Percentiles rank a stretch among this genome's conserved stretches.
phyloP scores from a whole-genome alignment of 2,888 invertebrate genomes.

The Pristionchus maxplancki region DNA sequence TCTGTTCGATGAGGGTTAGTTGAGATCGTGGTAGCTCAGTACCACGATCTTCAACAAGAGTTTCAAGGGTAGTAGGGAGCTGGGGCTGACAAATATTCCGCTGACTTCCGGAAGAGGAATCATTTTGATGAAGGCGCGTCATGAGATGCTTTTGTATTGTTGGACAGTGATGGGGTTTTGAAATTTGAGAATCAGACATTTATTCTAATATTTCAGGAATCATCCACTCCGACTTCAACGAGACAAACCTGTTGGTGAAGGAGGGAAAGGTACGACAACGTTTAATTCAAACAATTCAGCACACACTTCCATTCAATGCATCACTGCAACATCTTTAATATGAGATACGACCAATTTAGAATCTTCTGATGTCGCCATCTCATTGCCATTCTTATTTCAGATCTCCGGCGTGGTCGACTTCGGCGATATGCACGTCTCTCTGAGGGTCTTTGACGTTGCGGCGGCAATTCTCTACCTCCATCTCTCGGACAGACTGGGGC shows the following conservation, averaged over 20 bases:
- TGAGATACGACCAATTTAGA: no score
- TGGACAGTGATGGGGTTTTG: no score
- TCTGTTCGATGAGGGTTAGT: slow-evolving; percentile 38
- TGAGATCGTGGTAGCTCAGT: no score
- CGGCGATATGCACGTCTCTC: slow-evolving; percentile 59
- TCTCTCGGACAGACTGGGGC: slow-evolving; percentile 50
- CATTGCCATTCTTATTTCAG: not conserved
- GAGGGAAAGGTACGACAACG: slow-evolving; percentile 41
- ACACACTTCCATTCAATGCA: no score
- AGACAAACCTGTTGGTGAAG: slow-evolving; percentile 56
- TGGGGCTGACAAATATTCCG: no score
- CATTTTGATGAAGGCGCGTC: no score
- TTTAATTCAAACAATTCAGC: not conserved
- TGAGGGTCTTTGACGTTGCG: slow-evolving; percentile 58
- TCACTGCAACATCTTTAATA: no score
- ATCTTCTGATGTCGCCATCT: no score
- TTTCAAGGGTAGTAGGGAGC: no score
- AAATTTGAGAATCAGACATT: not conserved
- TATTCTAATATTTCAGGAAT: slow-evolving; percentile 53
- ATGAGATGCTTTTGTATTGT: no score
- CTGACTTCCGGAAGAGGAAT: no score
- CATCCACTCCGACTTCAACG: slow-evolving; percentile 61
- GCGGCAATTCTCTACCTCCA: slow-evolving; percentile 60
- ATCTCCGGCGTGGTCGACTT: slow-evolving; percentile 61
- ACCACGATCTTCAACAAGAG: no score